Percentiles rank a stretch among this genome's conserved stretches.
phyloP scores from a whole-genome alignment of 1,140 invertebrate genomes.

The Lasaia peninsularis region DNA sequence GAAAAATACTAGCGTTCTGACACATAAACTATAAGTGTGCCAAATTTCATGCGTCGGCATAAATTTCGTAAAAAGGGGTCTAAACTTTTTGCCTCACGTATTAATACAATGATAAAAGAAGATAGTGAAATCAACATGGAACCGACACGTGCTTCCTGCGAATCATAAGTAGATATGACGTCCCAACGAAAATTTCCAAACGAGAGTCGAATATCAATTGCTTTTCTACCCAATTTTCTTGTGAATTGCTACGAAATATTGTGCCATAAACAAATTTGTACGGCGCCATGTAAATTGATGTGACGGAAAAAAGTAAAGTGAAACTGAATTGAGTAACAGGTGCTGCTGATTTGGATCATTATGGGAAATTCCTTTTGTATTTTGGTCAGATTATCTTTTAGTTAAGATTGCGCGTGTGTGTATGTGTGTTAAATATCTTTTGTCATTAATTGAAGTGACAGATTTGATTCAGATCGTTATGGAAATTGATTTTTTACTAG shows the following conservation, averaged over 20 bases:
- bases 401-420: too few relatives aligned
- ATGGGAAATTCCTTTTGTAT: not conserved
- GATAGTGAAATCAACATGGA: slow-evolving; percentile 14
- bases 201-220: slow-evolving; percentile 24
- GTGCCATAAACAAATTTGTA: slow-evolving; percentile 22
- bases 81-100: too few relatives aligned
- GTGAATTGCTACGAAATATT: slow-evolving; percentile 21
- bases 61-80: too few relatives aligned
- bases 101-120: not conserved
- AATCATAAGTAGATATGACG: slow-evolving; percentile 20
- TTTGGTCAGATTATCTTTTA: not conserved
- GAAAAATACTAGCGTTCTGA: too few relatives aligned
- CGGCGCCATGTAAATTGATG: slow-evolving; percentile 18
- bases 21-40: too few relatives aligned
- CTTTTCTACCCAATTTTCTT: slow-evolving; percentile 19
- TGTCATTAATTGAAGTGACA: too few relatives aligned
- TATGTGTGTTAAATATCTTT: too few relatives aligned
- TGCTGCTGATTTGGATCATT: slow-evolving; percentile 9
- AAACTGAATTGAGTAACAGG: slow-evolving; percentile 17
- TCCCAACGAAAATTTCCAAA: slow-evolving; percentile 21
- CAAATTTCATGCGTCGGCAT: too few relatives aligned
- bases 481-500: too few relatives aligned
- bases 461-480: too few relatives aligned
- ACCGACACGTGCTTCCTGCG: slow-evolving; percentile 16
- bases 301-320: slow-evolving; percentile 21